A percentile compares a stretch with the other conserved stretches of the same genome.
phyloP scores from a whole-genome alignment of 2,888 invertebrate species.

The Drosophila meridionalis region DNA sequence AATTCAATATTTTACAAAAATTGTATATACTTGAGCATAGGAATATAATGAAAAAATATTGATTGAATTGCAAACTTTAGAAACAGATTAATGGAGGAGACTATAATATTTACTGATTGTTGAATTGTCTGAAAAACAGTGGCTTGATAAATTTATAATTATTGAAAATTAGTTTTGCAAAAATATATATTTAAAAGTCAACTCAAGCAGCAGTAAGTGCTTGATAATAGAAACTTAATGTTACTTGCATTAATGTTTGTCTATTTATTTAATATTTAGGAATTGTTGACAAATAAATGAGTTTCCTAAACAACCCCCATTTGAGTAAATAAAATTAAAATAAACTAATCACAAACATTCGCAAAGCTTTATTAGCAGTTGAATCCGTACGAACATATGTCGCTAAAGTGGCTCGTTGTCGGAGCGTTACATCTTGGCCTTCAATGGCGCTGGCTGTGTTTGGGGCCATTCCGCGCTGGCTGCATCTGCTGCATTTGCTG shows the following conservation, averaged over 20 bases:
- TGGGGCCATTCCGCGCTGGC: slow-evolving; percentile 3
- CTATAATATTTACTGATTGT: background rate
- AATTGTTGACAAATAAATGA: too few relatives aligned
- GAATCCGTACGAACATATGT: slow-evolving; percentile 2
- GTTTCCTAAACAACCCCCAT: background rate
- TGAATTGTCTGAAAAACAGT: too few relatives aligned
- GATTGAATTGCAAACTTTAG: background rate
- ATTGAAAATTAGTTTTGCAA: too few relatives aligned
- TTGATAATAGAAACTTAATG: too few relatives aligned
- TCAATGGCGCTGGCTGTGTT: slow-evolving; percentile 23
- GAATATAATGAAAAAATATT: background rate
- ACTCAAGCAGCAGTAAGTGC: too few relatives aligned
- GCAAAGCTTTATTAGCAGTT: slow-evolving; percentile 9
- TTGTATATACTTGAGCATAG: background rate
- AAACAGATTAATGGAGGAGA: background rate
- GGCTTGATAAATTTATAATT: too few relatives aligned
- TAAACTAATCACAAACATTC: slow-evolving; percentile 9
- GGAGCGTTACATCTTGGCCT: slow-evolving; percentile 30
- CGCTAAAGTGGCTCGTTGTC: slow-evolving; percentile 3
- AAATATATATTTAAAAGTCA: too few relatives aligned
- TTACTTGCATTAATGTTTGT: too few relatives aligned
- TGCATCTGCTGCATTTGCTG: slow-evolving; percentile 16
- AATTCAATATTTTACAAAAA: background rate
- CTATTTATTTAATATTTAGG: too few relatives aligned
- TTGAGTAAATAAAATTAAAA: background rate